These are phyloP conservation scores for Eutrigla gurnardus DNA, from an alignment of 2,797 vertebrate genomes.

Conservation along the genomic window DNA sequence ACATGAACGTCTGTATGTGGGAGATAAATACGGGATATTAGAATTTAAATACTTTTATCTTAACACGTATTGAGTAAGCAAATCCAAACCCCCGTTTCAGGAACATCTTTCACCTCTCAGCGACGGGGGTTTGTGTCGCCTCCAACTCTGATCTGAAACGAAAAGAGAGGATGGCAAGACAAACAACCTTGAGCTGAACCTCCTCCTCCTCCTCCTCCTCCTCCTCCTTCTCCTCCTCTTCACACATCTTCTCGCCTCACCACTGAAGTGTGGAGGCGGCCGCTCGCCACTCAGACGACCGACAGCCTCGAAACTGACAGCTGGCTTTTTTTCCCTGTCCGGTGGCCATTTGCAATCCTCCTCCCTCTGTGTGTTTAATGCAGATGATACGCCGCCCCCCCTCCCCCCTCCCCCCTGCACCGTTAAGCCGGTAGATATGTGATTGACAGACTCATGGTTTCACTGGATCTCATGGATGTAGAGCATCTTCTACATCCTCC, in stretches of 20 bases:
- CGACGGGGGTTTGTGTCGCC: constrained; percentile 7
- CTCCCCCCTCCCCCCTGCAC: background rate
- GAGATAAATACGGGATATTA: background rate
- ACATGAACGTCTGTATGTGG: background rate
- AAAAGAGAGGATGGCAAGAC: constrained; percentile 47
- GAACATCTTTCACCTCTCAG: constrained; percentile 7
- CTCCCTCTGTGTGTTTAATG: constrained; percentile 22
- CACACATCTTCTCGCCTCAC: constrained; percentile 45
- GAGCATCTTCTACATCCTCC: constrained; percentile 1
- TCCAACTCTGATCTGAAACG: constrained; percentile 25
- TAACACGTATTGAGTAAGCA: background rate
- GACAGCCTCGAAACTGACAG: constrained; percentile 13
- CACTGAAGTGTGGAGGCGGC: constrained; percentile 49
- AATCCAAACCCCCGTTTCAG: background rate
- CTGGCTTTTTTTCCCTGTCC: constrained; percentile 5
- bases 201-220: background rate
- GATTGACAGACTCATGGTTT: constrained; percentile 41
- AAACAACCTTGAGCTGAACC: constrained; percentile 56
- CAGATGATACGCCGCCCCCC: background rate
- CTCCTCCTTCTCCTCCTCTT: background rate
- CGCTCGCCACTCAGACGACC: constrained; percentile 48
- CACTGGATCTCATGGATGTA: background rate
- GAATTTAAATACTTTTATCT: background rate
- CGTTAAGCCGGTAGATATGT: constrained; percentile 10
- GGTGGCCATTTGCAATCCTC: constrained; percentile 54